phyloP scores from a whole-genome alignment of 2,113 vertebrate genomes.

The Tetraodon nigroviridis region DNA sequence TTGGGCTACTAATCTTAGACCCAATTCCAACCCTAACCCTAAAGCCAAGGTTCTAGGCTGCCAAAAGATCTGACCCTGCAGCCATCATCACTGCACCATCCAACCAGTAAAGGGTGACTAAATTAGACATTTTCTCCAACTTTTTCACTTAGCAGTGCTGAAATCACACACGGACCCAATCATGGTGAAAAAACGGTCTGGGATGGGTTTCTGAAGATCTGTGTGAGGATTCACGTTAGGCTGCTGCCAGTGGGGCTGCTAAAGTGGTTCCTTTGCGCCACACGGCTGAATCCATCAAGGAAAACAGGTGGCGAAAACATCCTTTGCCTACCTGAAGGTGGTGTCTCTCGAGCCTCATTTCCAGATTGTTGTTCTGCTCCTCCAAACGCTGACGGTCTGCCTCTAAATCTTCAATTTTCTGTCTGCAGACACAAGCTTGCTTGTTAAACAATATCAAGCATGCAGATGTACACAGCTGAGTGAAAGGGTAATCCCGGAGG shows the following conservation, averaged over 20 bases:
- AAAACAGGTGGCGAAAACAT: conserved; percentile 24
- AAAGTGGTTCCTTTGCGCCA: conserved; percentile 62
- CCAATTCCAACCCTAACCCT: background rate
- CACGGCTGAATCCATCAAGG: conserved; percentile 52
- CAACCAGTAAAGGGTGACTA: conserved; percentile 23
- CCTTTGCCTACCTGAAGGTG: conserved; percentile 79
- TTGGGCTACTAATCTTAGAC: background rate
- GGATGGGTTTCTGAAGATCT: conserved; percentile 39
- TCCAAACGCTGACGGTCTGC: conserved; percentile 80
- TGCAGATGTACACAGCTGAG: conserved; percentile 2
- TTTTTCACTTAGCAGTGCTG: conserved; percentile 19
- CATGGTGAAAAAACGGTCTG: conserved; percentile 42
- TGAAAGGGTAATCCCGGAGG: conserved; percentile 6
- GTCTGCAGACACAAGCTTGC: conserved; percentile 59
- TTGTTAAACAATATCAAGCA: conserved; percentile 2
- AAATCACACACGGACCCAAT: conserved; percentile 55
- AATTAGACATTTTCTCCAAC: conserved; percentile 26
- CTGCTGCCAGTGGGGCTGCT: conserved; percentile 52
- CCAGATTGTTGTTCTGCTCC: conserved; percentile 81
- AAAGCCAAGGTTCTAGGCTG: conserved; percentile 4
- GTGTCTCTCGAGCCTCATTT: conserved; percentile 84
- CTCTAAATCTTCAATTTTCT: conserved; percentile 93
- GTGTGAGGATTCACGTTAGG: conserved; percentile 15
- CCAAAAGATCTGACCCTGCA: no score
- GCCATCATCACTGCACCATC: conserved; percentile 20